These are phyloP conservation scores for Lasioglossum malachurum DNA, from an alignment of 2,888 invertebrate species.

Conservation along the genomic window DNA sequence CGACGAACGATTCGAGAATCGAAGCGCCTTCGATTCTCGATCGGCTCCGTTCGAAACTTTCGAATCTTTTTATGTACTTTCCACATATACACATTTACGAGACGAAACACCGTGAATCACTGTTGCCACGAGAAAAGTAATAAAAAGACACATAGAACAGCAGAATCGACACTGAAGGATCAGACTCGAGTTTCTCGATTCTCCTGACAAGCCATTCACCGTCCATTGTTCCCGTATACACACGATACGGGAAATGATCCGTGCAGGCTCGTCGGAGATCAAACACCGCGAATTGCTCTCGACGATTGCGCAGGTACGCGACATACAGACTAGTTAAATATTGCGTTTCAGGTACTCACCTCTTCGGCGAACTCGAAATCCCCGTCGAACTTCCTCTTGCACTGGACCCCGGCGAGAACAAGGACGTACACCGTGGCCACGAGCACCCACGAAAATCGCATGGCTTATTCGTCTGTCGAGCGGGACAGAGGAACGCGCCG, in stretches of 20 bases:
- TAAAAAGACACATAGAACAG: neutral
- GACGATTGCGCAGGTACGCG: neutral
- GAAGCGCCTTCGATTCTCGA: neutral
- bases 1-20: neutral
- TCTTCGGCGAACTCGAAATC: conserved; percentile 93
- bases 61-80: no score
- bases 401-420: conserved; percentile 74
- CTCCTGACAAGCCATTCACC: neutral
- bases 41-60: neutral
- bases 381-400: conserved; percentile 91
- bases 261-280: neutral
- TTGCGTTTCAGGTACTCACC: conserved; percentile 84
- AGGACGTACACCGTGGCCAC: conserved; percentile 80
- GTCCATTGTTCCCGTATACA: neutral
- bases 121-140: neutral
- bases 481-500: conserved; percentile 29
- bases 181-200: neutral
- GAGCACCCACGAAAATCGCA: conserved; percentile 85
- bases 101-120: no score
- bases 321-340: no score
- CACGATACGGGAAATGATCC: neutral
- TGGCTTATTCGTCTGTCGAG: conserved; percentile 68
- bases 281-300: neutral
- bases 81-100: no score
- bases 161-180: no score